Evolutionary conservation across 2,797 vertebrate genomes (phyloP).

Genomic region (Menidia menidia): DNA sequence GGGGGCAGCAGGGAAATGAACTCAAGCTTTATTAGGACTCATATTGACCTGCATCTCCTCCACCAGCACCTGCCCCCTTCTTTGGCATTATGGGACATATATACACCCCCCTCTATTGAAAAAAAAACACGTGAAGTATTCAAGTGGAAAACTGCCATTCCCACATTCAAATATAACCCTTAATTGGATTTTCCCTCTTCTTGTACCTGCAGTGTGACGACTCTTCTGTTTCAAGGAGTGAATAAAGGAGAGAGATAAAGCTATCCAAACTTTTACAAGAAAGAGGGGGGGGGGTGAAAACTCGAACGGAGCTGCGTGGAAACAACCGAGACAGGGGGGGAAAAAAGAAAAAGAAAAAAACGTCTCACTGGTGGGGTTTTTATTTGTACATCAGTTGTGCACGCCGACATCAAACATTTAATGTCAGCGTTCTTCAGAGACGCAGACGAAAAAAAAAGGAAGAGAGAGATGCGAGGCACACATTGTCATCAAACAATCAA

Average conservation of each 20-base stretch:
- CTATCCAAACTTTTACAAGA: constrained; percentile 61
- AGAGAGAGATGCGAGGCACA: constrained; percentile 76
- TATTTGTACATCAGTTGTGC: constrained; percentile 81
- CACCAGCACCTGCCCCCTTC: constrained; percentile 53
- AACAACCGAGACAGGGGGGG: constrained; percentile 68
- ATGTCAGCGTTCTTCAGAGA: constrained; percentile 82
- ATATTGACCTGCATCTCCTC: constrained; percentile 83
- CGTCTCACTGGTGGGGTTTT: constrained; percentile 76
- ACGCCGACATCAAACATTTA: constrained; percentile 83
- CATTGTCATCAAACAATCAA: constrained; percentile 84
- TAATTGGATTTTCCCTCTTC: constrained; percentile 43
- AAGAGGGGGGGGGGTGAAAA: constrained; percentile 61
- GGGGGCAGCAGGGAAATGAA: constrained; percentile 84
- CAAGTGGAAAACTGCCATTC: constrained; percentile 62
- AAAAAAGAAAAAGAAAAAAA: constrained; percentile 41
- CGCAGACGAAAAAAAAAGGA: constrained; percentile 79
- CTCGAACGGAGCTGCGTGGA: constrained; percentile 70
- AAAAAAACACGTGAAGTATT: constrained; percentile 44
- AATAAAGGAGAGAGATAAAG: constrained; percentile 45
- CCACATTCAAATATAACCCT: constrained; percentile 49
- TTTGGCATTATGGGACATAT: constrained; percentile 43
- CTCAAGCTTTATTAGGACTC: constrained; percentile 84
- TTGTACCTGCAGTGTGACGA: constrained; percentile 29
- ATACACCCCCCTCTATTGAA: constrained; percentile 45
- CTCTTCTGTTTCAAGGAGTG: constrained; percentile 46